Percentiles rank a stretch among this genome's conserved stretches.
phyloP scores from a whole-genome alignment of 2,888 invertebrate species.

The Fragum whitleyi region DNA sequence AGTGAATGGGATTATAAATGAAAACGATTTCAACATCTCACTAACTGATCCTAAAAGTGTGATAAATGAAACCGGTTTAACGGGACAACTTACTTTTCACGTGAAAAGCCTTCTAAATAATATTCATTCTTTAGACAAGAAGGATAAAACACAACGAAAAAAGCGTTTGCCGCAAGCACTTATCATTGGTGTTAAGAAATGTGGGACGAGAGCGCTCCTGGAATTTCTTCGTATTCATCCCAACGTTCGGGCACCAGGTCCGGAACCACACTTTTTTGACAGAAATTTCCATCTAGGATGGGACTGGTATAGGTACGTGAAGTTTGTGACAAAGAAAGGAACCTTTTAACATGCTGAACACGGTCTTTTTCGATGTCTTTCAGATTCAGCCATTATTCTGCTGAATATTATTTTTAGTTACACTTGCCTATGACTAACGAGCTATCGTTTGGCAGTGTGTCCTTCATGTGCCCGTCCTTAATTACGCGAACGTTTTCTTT shows the following conservation, averaged over 20 bases:
- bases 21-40: not conserved
- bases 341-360: too few relatives aligned
- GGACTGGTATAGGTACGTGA: constrained; percentile 90
- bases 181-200: constrained; percentile 97
- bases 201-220: constrained; percentile 95
- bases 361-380: too few relatives aligned
- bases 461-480: too few relatives aligned
- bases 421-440: too few relatives aligned
- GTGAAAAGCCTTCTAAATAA: too few relatives aligned
- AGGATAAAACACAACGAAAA: constrained; percentile 5
- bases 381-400: too few relatives aligned
- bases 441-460: too few relatives aligned
- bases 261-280: constrained; percentile 96
- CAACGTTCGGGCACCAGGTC: constrained; percentile 94
- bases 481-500: too few relatives aligned
- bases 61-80: not conserved
- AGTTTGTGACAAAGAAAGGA: too few relatives aligned
- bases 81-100: too few relatives aligned
- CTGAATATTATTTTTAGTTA: too few relatives aligned
- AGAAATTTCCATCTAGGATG: constrained; percentile 90
- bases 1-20: not conserved
- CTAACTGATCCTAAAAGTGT: not conserved
- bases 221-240: constrained; percentile 97
- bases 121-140: not conserved
- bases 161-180: constrained; percentile 91